Evolutionary conservation across 2,113 vertebrate genomes (phyloP), one percentile per base, ranked within the genome.

Genomic region (Tenebrosternarchus preto): DNA sequence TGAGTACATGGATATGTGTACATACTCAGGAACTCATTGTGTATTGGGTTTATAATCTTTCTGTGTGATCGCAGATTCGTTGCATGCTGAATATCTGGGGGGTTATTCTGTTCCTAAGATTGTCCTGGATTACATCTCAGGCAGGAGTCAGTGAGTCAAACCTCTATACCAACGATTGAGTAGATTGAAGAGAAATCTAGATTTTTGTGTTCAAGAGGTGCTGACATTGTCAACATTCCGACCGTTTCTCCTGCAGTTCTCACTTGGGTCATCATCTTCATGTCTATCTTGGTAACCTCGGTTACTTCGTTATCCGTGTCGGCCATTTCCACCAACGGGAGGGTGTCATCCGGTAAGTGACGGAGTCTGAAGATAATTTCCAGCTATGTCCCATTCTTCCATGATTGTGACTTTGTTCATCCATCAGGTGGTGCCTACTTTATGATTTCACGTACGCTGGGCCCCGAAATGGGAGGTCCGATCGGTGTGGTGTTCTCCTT

Each of bases 61-160:
- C 3, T 56, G n/a, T 68, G 16, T 70, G 60, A 20, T 71, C 60
- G 27, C 82, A 94, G 93, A 77, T 94, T 31, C 90, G 89, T 16
- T 94, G 90, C 73, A 92, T 94, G 92, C 76, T 94, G 63, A 93
- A 91, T 31, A 93, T 92, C 36, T 92, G 90, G 93, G 92, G 92
- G 0, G 87, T 94, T 31, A 91, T 93, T 81, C 81, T 94, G 33
- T 93, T 90, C 36, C 88, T 95, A 22, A 79, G 86, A 20, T 80
- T 95, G 77, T 87, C 92, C 1, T 92, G 86, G 91, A 92, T 96
- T 82, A 90, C 88, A 1, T 92, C 93, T 61, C 91, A 93, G 82
- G 91, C 86, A 0, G 92, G 92, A 66, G 91, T 89, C 86, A 80
- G 92, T 92, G 76, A 91, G 64, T 68, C 20, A 68, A 39, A n/a